phyloP scores from a whole-genome alignment of 2,888 invertebrate genomes.

The Synanthedon formicaeformis region DNA sequence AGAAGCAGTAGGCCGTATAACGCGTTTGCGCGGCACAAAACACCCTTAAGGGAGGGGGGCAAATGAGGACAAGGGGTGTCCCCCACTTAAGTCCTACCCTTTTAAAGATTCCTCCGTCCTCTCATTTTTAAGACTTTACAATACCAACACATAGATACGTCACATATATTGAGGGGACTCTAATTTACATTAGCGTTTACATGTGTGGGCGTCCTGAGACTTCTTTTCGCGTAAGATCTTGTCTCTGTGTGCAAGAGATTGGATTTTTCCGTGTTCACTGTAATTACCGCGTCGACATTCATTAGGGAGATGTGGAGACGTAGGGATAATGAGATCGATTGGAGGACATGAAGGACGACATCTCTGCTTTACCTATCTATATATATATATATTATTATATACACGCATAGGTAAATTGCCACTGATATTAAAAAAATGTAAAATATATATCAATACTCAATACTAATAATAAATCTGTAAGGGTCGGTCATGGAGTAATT shows the following conservation, averaged over 20 bases:
- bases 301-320: slow-evolving; percentile 21
- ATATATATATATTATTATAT: no score
- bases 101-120: slow-evolving; percentile 68
- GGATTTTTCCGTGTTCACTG: slow-evolving; percentile 63
- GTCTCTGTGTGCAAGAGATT: slow-evolving; percentile 42
- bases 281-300: slow-evolving; percentile 48
- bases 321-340: slow-evolving; percentile 2
- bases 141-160: slow-evolving; percentile 55
- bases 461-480: no score
- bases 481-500: no score
- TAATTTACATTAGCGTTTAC: slow-evolving; percentile 42
- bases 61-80: slow-evolving; percentile 32
- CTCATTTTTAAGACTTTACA: slow-evolving; percentile 71
- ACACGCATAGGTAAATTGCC: neutral
- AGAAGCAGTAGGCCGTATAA: slow-evolving; percentile 55
- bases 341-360: neutral
- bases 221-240: slow-evolving; percentile 5
- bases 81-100: slow-evolving; percentile 67
- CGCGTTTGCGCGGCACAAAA: slow-evolving; percentile 49
- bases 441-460: no score
- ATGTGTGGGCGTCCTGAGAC: neutral
- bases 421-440: no score
- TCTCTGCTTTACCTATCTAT: neutral
- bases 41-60: slow-evolving; percentile 31
- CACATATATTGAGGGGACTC: slow-evolving; percentile 37